Evolutionary conservation across 35 echinoderm and acorn worm genomes (phyloP), one percentile per base, ranked within the genome.

Genomic region (Hemicentrotus pulcherrimus): DNA sequence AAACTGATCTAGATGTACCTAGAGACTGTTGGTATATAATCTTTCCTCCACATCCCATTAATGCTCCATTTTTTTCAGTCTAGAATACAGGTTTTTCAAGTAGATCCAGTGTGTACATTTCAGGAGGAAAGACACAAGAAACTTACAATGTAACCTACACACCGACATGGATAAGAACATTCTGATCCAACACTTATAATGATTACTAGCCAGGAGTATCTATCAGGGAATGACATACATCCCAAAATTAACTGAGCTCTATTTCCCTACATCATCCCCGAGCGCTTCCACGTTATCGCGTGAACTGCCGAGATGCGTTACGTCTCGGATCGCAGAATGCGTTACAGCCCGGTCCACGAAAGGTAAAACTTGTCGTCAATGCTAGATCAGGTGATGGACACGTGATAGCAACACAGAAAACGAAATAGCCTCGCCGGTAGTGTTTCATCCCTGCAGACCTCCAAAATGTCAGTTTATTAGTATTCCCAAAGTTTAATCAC

Each of bases 281-380:
- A 78, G 65, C 65, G 0, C 65, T 78, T 78, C 28, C 65, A n/a
- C 65, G 28, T 78, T 24, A 78, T 78, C 65, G 7, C 65, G 6
- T 24, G 65, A 78, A 78, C 65, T 78, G 65, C 65, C 19, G 65
- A 78, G 65, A n/a, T 78, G 65, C 19, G 19, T 78, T 24, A 78
- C 65, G 22, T 28, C 65, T 78, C 65, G 1, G 65, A n/a, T 78
- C 65, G 65, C 19, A 8, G 65, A 78, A 78, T 78, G 28, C 7
- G 65, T 78, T 78, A 78, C 65, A 78, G 22, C 65, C 24, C 65
- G 65, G 65, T 78, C n/a, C 65, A 78, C 24, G 50, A 55, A 55
- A 55, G 50, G 50, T 78, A 78, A 78, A 78, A 78, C 65, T 78
- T 78, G 65, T 78, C 65, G 65, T n/a, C 65, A 78, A 78, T 78